These are phyloP conservation scores for Microcebus griseorufus DNA, from an alignment of 2,113 vertebrate species.

Conservation along the genomic window DNA sequence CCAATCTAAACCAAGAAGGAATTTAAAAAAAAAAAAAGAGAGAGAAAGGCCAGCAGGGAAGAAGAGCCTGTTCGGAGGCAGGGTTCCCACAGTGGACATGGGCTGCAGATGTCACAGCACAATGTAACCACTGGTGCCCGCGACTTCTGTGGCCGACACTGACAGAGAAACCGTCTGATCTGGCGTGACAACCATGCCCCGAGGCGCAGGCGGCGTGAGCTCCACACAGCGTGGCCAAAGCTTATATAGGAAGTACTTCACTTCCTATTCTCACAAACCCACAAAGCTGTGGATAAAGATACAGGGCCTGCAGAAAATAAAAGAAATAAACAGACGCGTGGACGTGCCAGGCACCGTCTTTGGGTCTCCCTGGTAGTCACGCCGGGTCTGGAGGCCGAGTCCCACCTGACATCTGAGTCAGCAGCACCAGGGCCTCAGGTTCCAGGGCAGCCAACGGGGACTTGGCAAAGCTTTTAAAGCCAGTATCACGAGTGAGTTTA, in stretches of 20 bases:
- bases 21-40: not conserved
- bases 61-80: not conserved
- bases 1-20: not conserved
- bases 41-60: not conserved
- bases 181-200: not conserved
- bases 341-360: not conserved
- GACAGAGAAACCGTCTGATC: not conserved
- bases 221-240: conserved; percentile 36
- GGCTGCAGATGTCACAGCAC: not conserved
- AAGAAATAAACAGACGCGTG: not conserved
- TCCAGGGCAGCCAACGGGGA: not conserved
- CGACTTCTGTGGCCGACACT: not conserved
- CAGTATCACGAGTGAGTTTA: accelerated
- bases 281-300: conserved; percentile 66
- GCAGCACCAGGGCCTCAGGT: not conserved
- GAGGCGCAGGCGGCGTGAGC: not conserved
- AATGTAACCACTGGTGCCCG: not conserved
- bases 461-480: not conserved
- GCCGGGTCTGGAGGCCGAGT: not conserved
- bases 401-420: not conserved
- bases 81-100: not conserved
- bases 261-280: conserved; percentile 75
- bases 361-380: not conserved
- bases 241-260: conserved; percentile 79
- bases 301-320: not conserved